Base-by-base conservation (phyloP, 1,140 invertebrate genomes). In the Myzus persicae region DNA sequence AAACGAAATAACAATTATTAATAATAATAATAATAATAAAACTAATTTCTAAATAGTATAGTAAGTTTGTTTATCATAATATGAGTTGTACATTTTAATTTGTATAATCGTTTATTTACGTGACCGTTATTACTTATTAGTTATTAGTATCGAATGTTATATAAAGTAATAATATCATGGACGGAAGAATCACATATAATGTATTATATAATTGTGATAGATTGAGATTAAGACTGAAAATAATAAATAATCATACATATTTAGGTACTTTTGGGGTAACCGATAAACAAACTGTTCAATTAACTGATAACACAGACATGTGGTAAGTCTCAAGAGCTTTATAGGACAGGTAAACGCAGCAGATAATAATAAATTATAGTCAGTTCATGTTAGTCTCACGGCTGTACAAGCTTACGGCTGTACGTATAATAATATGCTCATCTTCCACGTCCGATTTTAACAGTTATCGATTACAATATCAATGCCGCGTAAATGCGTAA, bases 171-270 rank as follows among this genome's bases (percentile, higher is more conserved):
- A 48, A n/a, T n/a, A 67, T n/a, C 18, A n/a, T 5, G 9, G 11
- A n/a, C 5, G 3, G 31, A 67, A 14, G 31, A 14, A 67, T 26
- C 2, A 11, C 11, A 67, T 4, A 0, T 14, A 1, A 14, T 67
- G 31, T 3, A n/a, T 59, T 7, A 26, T 26, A 31, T 31, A 0
- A n/a, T 67, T 67, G 11, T n/a, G 11, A 14, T 67, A 67, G 11
- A 76, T n/a, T 76, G 31, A 76, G 31, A 76, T 76, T 76, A 76
- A n/a, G 31, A 76, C 31, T 76, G 31, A 18, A 67, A 76, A 76
- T 76, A 76, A 76, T 76, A 76, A 76, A 76, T 76, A 76, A 76
- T 76, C 59, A 76, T n/a, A 67, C 31, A 76, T 51, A 51, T 51
- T 51, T 22, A 51, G 20, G 20, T 51, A 59, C 54, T 59, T 26